Evolutionary conservation across 2,113 vertebrate species (phyloP), one percentile per base, ranked within the genome.

Genomic region (Paedocypris sp.): DNA sequence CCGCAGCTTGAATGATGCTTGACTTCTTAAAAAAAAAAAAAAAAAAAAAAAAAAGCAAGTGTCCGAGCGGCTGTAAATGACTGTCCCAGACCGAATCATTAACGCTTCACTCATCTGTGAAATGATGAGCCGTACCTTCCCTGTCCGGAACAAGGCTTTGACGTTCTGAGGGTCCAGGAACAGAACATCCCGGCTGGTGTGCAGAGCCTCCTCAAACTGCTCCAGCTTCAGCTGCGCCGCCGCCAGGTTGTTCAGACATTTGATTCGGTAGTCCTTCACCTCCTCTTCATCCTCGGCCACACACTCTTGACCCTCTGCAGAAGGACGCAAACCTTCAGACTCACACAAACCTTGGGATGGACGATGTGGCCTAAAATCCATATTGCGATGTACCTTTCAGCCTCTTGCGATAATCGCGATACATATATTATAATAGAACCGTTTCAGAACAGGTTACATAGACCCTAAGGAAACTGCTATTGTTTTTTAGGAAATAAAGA

Each of bases 241-340:
- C 15, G 86, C 88, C 76, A 86, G 73, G 79, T 91, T 91, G 71
- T 90, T 91, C 59, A 91, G 80, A 79, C 86, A 91, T 73, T 92
- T 90, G n/a, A 89, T 75, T 6, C 82, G 73, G 67, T 88, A 85
- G 46, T 89, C 84, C 38, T 13, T 67, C 62, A 89, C 77, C 68
- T 91, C 87, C 45, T 86, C 84, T 64, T 81, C 83, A 63, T 89
- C 85, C 15, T 73, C 76, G 23, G 52, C 65, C 15, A 39, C 13
- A 38, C 15, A 35, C n/a, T 4, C 7, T 33, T 58, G 25, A 4
- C 69, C 72, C 38, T 79, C 82, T 86, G 75, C 12, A 39, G 32
- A 49, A 23, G 60, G 19, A 72, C 45, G 64, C 16, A 62, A 12
- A 11, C 20, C 12, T 48, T 47, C 32, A 50, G 54, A 25, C 15